Percentiles rank a stretch among this genome's conserved stretches.
These are phyloP conservation scores for Thereva unica DNA, from an alignment of 2,888 invertebrate species.

Conservation along the genomic window DNA sequence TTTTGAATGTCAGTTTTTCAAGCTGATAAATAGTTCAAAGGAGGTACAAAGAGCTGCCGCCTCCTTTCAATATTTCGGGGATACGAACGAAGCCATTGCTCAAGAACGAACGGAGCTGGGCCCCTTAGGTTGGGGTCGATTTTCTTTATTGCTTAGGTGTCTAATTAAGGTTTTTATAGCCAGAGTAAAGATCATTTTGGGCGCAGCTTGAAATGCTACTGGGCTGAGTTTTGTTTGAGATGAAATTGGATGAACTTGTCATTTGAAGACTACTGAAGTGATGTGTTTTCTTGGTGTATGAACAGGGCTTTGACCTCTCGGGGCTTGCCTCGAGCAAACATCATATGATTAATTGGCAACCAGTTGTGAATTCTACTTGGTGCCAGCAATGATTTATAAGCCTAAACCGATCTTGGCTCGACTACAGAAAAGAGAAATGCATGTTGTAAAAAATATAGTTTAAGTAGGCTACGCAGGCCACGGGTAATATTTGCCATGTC, in stretches of 20 bases:
- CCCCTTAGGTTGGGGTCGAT: conserved; percentile 8
- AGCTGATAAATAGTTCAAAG: conserved; percentile 29
- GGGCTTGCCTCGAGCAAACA: too few relatives aligned
- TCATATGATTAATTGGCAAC: too few relatives aligned
- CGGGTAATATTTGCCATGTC: too few relatives aligned
- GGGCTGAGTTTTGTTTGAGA: neutral
- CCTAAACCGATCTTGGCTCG: too few relatives aligned
- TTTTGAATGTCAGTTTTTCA: conserved; percentile 26
- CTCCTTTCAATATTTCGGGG: conserved; percentile 24
- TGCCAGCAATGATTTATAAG: too few relatives aligned
- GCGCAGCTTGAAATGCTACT: neutral
- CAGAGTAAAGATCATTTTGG: neutral
- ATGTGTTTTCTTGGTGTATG: neutral
- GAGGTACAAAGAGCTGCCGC: conserved; percentile 33
- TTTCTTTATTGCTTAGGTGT: conserved; percentile 25
- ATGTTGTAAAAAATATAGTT: too few relatives aligned
- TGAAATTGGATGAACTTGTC: conserved; percentile 31
- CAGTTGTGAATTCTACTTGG: too few relatives aligned
- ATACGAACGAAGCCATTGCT: neutral
- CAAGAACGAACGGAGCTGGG: conserved; percentile 5
- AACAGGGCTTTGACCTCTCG: too few relatives aligned
- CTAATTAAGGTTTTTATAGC: conserved; percentile 19
- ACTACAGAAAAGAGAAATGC: too few relatives aligned
- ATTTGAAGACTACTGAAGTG: conserved; percentile 3
- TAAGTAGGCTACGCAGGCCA: too few relatives aligned